These are phyloP conservation scores for Gastrophysa polygoni DNA, from an alignment of 2,888 invertebrate genomes.

Conservation along the genomic window DNA sequence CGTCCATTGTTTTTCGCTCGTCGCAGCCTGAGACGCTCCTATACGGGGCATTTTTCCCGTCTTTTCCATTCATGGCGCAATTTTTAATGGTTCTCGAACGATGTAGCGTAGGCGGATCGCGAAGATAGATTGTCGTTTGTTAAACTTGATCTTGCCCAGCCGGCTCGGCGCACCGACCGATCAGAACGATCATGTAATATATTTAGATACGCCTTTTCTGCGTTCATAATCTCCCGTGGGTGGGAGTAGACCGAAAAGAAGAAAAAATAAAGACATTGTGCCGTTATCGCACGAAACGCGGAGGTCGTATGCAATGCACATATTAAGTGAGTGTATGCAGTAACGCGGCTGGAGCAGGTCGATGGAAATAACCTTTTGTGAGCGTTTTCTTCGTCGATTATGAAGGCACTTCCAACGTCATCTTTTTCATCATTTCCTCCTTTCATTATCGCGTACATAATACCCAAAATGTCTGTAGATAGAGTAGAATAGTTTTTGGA, in stretches of 20 bases:
- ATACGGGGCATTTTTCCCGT: background rate
- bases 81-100: background rate
- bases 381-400: too few relatives aligned
- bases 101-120: background rate
- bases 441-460: too few relatives aligned
- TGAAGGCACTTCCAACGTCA: too few relatives aligned
- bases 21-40: background rate
- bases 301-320: constrained; percentile 22
- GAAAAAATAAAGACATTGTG: constrained; percentile 16
- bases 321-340: constrained; percentile 13
- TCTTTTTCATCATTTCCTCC: too few relatives aligned
- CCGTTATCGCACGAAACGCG: constrained; percentile 27
- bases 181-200: constrained; percentile 10
- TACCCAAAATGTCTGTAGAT: too few relatives aligned
- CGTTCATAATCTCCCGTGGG: constrained; percentile 25
- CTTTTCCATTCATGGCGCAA: background rate
- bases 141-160: constrained; percentile 8
- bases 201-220: constrained; percentile 26
- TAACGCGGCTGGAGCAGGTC: background rate
- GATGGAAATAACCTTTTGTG: too few relatives aligned
- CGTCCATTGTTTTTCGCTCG: background rate
- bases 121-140: constrained; percentile 9
- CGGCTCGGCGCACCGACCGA: constrained; percentile 2
- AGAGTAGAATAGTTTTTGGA: too few relatives aligned
- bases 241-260: constrained; percentile 18